Evolutionary conservation across 2,888 invertebrate species (phyloP).

Genomic region (Atethmia centrago): DNA sequence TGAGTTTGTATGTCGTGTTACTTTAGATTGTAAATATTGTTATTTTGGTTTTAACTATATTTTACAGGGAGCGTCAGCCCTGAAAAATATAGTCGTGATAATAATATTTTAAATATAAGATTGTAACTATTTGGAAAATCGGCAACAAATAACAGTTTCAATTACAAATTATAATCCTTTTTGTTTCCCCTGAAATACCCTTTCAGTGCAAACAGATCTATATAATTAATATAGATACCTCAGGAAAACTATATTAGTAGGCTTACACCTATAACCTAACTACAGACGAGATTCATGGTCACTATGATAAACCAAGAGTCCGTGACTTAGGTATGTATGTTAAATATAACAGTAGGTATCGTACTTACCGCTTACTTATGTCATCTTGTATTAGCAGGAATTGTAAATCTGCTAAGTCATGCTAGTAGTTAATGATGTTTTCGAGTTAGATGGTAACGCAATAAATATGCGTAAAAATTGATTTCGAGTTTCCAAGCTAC

Average conservation of each 20-base stretch:
- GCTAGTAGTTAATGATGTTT: conserved; percentile 8
- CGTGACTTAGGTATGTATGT: conserved; percentile 36
- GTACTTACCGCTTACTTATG: not conserved
- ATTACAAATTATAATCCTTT: too few species aligned
- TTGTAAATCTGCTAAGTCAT: conserved; percentile 28
- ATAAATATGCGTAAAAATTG: conserved; percentile 6
- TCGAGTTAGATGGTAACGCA: not conserved
- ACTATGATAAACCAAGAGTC: conserved; percentile 14
- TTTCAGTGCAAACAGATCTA: too few species aligned
- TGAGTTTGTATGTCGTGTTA: too few species aligned
- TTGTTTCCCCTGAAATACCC: too few species aligned
- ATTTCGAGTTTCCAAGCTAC: conserved; percentile 3
- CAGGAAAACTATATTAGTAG: not conserved
- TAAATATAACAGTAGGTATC: not conserved
- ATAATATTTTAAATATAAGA: too few species aligned
- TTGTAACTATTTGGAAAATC: too few species aligned
- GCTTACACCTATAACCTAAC: not conserved
- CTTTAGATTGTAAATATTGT: too few species aligned
- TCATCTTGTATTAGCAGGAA: conserved; percentile 13
- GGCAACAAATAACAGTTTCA: too few species aligned
- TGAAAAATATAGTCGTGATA: too few species aligned
- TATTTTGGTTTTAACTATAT: too few species aligned
- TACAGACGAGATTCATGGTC: conserved; percentile 40
- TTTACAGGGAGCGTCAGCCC: too few species aligned
- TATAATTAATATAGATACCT: too few species aligned